Evolutionary conservation across 2,888 invertebrate genomes (phyloP).

Genomic region (Liposcelis brunnea): DNA sequence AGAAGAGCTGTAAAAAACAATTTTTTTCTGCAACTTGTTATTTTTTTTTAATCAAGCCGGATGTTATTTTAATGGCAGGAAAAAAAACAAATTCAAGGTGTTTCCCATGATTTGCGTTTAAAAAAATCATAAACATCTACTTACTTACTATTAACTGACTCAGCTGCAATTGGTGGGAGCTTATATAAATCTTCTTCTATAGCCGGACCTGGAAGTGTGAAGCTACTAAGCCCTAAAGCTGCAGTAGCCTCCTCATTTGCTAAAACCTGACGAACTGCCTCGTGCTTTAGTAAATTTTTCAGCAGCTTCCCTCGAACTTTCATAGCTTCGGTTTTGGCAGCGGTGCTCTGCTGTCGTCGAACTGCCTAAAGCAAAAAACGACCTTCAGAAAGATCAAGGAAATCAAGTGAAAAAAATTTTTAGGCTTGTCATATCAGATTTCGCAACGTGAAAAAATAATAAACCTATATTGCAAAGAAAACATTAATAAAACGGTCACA

Average conservation of each 20-base stretch:
- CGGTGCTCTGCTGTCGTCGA: slow-evolving; percentile 54
- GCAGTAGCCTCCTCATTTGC: slow-evolving; percentile 7
- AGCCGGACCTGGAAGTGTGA: slow-evolving; percentile 8
- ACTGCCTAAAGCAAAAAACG: slow-evolving; percentile 40
- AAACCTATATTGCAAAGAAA: background rate
- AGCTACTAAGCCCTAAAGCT: background rate
- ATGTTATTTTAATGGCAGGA: no score
- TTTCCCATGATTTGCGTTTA: no score
- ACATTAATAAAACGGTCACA: slow-evolving; percentile 3
- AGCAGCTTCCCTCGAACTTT: slow-evolving; percentile 55
- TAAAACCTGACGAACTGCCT: slow-evolving; percentile 37
- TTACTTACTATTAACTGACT: slow-evolving; percentile 13
- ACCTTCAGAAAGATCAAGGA: slow-evolving; percentile 7
- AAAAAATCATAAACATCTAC: background rate
- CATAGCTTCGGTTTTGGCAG: slow-evolving; percentile 51
- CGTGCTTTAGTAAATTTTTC: slow-evolving; percentile 55
- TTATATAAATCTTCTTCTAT: slow-evolving; percentile 34
- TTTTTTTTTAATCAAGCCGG: no score
- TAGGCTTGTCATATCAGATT: no score
- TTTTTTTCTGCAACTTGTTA: no score
- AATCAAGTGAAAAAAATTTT: slow-evolving; percentile 12
- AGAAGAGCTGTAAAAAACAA: slow-evolving; percentile 9
- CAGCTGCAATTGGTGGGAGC: slow-evolving; percentile 32
- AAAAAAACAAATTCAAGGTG: no score
- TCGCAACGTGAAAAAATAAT: slow-evolving; percentile 14